Conservation (phyloP, 1,140 invertebrate species). For the Brachionus koreanus region DNA sequence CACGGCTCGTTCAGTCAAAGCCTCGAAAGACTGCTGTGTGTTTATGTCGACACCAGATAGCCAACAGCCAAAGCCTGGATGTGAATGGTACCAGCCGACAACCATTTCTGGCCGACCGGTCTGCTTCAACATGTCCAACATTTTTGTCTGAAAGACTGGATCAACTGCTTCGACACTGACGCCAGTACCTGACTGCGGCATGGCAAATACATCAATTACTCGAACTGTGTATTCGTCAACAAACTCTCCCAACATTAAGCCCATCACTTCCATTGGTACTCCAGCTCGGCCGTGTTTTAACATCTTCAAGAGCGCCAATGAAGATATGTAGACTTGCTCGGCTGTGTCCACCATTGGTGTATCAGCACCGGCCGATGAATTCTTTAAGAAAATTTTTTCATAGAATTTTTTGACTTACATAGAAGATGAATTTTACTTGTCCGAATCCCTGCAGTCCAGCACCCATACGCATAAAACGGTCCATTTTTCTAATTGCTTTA, state of each 20-base stretch:
- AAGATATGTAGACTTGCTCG: constrained; percentile 95
- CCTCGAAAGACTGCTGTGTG: constrained; percentile 98
- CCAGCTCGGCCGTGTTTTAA: constrained; percentile 97
- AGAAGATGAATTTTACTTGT: not conserved
- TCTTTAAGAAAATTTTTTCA: not conserved
- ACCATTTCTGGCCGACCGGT: constrained; percentile 98
- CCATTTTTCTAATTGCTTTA: not conserved
- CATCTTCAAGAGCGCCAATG: constrained; percentile 84
- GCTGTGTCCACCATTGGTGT: constrained; percentile 72
- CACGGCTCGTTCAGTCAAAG: constrained; percentile 91
- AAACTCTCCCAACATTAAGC: constrained; percentile 98
- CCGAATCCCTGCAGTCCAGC: constrained; percentile 28
- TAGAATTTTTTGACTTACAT: not conserved
- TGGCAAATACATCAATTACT: constrained; percentile 99
- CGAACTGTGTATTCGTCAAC: constrained; percentile 99
- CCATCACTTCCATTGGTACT: constrained; percentile 99
- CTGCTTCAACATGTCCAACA: constrained; percentile 99
- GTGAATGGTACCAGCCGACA: constrained; percentile 99
- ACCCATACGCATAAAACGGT: constrained; percentile 39
- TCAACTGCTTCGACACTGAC: constrained; percentile 99
- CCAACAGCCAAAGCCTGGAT: constrained; percentile 99
- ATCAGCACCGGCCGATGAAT: not conserved
- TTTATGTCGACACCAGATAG: constrained; percentile 99
- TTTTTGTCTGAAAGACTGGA: constrained; percentile 99
- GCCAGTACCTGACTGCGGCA: constrained; percentile 97